Conservation (phyloP, 2,797 vertebrate species). For the Anabas testudineus region DNA sequence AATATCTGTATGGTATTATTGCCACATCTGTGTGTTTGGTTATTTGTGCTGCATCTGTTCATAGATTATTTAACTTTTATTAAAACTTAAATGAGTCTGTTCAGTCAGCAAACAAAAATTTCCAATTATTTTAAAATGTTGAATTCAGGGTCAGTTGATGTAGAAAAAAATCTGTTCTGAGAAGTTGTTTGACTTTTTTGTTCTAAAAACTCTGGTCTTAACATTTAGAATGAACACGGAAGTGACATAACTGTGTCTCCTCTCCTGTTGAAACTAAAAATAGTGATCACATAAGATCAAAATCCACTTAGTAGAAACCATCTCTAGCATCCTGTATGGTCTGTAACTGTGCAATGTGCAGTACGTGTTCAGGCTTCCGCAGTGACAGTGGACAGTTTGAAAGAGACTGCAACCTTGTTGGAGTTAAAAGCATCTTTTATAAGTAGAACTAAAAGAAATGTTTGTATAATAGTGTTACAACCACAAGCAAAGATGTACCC, state of each 20-base stretch:
- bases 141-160: background rate
- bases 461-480: conserved; percentile 5
- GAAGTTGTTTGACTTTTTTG: background rate
- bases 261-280: background rate
- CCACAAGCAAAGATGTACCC: conserved; percentile 42
- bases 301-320: background rate
- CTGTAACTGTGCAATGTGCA: background rate
- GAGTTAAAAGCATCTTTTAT: conserved; percentile 1
- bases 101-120: background rate
- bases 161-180: background rate
- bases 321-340: background rate
- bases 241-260: too few species aligned
- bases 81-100: background rate
- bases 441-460: background rate
- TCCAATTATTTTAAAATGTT: too few species aligned
- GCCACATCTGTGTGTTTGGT: background rate
- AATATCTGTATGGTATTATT: background rate
- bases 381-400: background rate
- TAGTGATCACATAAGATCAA: background rate
- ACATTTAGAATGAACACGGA: background rate
- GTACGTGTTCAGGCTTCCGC: background rate
- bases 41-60: background rate
- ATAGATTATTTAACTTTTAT: background rate
- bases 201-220: background rate
- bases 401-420: conserved; percentile 13